Percentiles rank a stretch among this genome's conserved stretches.
Conservation (phyloP, 2,113 vertebrate species). For the Hemiscyllium ocellatum region DNA sequence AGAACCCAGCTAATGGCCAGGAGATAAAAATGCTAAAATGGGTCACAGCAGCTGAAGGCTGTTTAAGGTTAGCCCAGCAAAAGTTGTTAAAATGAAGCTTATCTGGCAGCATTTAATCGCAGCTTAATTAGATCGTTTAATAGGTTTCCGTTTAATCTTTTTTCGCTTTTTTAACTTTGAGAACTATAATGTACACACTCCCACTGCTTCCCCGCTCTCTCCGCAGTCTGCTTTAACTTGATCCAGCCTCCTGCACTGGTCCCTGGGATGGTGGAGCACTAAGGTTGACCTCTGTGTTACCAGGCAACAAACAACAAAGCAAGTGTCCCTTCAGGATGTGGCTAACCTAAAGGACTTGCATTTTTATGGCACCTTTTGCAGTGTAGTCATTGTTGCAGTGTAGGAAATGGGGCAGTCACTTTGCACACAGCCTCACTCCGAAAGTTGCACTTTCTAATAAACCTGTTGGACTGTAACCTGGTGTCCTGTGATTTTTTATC, state of each 20-base stretch:
- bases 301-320: not conserved
- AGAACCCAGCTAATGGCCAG: constrained; percentile 17
- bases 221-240: not conserved
- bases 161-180: not conserved
- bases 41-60: constrained; percentile 33
- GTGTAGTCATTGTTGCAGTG: not conserved
- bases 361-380: not conserved
- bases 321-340: not conserved
- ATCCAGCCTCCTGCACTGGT: not conserved
- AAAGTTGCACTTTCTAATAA: too few relatives aligned
- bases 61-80: constrained; percentile 1
- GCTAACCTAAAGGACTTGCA: not conserved
- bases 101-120: constrained; percentile 5
- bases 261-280: not conserved
- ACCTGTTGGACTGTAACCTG: too few relatives aligned
- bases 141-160: not conserved
- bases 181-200: not conserved
- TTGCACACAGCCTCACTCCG: not conserved
- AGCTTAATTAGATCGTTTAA: not conserved
- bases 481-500: not conserved
- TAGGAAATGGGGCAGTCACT: not conserved
- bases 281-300: not conserved
- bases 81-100: constrained; percentile 22
- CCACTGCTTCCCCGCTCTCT: not conserved
- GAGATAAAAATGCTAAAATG: constrained; percentile 32